These are phyloP conservation scores for Trematomus loennbergii DNA, from an alignment of 2,113 vertebrate genomes.

Conservation along the genomic window DNA sequence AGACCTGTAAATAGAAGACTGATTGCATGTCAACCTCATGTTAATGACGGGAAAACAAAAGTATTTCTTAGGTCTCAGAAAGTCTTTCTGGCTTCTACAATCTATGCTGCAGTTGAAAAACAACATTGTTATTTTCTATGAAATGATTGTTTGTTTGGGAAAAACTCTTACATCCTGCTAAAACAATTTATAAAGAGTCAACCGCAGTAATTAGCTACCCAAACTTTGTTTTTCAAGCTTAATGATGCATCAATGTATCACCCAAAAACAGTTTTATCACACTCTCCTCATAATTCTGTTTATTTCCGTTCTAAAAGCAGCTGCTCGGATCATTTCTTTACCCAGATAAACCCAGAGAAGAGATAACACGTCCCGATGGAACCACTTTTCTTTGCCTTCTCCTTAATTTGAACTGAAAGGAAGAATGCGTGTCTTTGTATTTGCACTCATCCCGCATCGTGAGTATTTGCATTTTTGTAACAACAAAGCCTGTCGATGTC, in stretches of 20 bases:
- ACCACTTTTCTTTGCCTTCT: constrained; percentile 69
- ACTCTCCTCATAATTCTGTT: constrained; percentile 63
- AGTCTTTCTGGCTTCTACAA: not conserved
- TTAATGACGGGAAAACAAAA: not conserved
- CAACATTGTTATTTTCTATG: constrained; percentile 26
- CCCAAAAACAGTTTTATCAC: constrained; percentile 54
- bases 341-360: constrained; percentile 71
- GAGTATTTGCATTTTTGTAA: constrained; percentile 82
- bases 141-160: constrained; percentile 28
- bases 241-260: constrained; percentile 66
- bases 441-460: constrained; percentile 61
- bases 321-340: constrained; percentile 61
- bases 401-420: constrained; percentile 79
- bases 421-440: constrained; percentile 65
- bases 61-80: not conserved
- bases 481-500: constrained; percentile 83
- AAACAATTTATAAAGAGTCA: constrained; percentile 41
- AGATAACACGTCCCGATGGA: constrained; percentile 77
- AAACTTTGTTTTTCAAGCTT: constrained; percentile 65
- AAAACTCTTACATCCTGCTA: not conserved
- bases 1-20: constrained; percentile 81
- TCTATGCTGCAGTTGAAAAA: not conserved
- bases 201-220: constrained; percentile 57
- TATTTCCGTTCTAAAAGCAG: constrained; percentile 70
- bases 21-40: constrained; percentile 8